A percentile compares a stretch with the other conserved stretches of the same genome.
Conservation (phyloP, 2,113 vertebrate species). For the Epinephelus lanceolatus region DNA sequence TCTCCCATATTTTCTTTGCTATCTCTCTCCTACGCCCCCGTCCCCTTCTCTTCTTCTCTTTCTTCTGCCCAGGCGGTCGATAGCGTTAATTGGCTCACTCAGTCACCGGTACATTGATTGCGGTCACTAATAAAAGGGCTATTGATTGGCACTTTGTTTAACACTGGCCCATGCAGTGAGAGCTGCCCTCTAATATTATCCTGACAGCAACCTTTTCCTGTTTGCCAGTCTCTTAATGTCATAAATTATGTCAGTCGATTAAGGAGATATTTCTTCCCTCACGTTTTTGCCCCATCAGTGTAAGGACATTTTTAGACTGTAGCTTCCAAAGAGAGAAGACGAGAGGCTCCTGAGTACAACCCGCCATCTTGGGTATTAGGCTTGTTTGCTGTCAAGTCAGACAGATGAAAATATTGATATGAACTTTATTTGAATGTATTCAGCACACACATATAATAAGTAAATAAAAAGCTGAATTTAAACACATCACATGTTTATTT, state of each 20-base stretch:
- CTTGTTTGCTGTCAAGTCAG: constrained; percentile 14
- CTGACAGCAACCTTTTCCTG: constrained; percentile 89
- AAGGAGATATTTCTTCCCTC: constrained; percentile 64
- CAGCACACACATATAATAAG: background rate
- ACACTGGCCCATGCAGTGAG: constrained; percentile 80
- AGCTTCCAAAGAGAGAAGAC: constrained; percentile 5
- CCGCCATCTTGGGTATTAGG: background rate
- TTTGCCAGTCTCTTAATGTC: constrained; percentile 83
- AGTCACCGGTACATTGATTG: constrained; percentile 91
- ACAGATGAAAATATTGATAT: background rate
- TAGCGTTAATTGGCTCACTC: constrained; percentile 90
- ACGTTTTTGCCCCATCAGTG: constrained; percentile 37
- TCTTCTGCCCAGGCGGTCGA: constrained; percentile 76
- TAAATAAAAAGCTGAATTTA: background rate
- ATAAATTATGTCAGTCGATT: constrained; percentile 85
- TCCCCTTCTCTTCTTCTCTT: constrained; percentile 51
- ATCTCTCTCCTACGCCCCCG: constrained; percentile 69
- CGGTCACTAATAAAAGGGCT: constrained; percentile 89
- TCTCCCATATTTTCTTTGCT: constrained; percentile 64
- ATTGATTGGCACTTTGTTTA: constrained; percentile 91
- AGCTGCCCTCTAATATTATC: constrained; percentile 87
- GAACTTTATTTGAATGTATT: background rate
- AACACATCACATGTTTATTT: background rate
- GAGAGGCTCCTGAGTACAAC: constrained; percentile 18
- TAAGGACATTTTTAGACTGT: constrained; percentile 38